phyloP scores from a whole-genome alignment of 2,113 vertebrate species.

The Ia io region DNA sequence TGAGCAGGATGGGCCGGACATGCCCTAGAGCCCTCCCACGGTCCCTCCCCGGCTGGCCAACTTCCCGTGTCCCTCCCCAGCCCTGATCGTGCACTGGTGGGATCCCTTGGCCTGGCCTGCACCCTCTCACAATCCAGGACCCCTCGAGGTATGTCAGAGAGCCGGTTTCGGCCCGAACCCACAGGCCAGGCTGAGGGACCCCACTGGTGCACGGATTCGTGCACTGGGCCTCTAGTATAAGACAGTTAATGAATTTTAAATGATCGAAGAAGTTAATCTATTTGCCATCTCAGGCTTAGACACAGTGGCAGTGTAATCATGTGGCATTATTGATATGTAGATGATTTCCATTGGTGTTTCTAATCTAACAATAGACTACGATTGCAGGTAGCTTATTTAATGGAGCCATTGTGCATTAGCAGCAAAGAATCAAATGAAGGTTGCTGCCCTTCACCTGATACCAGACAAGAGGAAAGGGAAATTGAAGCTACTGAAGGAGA shows the following conservation, averaged over 20 bases:
- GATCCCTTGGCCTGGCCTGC: no score
- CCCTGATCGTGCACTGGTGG: no score
- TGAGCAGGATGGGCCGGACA: no score
- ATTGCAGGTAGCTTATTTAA: constrained; percentile 84
- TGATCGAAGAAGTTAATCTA: not conserved
- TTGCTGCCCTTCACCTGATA: constrained; percentile 48
- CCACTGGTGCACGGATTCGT: no score
- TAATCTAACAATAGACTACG: constrained; percentile 49
- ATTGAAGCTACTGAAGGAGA: constrained; percentile 56
- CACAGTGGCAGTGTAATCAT: not conserved
- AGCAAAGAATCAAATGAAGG: constrained; percentile 67
- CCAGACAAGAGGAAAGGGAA: constrained; percentile 56
- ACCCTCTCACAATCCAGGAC: no score
- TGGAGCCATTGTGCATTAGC: constrained; percentile 81
- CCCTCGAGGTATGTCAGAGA: no score
- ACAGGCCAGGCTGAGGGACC: no score
- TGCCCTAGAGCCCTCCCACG: no score
- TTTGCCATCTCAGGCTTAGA: constrained; percentile 15
- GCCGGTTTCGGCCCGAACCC: no score
- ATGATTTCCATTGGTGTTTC: constrained; percentile 32
- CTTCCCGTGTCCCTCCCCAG: no score
- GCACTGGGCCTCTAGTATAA: not conserved
- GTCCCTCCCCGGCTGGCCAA: no score
- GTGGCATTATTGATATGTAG: not conserved
- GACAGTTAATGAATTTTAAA: constrained; percentile 27